Conservation (phyloP, 2,797 vertebrate genomes). For the Tinamus major region DNA sequence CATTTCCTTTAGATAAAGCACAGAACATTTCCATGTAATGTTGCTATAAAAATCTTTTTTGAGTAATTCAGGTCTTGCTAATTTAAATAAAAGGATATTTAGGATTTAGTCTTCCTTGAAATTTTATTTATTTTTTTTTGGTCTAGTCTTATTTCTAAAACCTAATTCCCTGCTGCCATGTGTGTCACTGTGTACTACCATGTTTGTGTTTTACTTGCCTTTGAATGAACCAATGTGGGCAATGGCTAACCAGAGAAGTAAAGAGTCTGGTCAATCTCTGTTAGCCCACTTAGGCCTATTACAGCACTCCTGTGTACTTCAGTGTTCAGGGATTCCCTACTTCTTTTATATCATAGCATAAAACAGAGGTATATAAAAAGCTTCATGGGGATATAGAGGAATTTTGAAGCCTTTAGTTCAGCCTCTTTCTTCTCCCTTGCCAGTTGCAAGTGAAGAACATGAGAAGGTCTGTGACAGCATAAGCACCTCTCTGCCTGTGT, state of each 20-base stretch:
- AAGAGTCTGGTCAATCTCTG: not conserved
- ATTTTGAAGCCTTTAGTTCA: not conserved
- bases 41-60: not conserved
- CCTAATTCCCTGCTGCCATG: not conserved
- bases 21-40: not conserved
- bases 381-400: not conserved
- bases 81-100: not conserved
- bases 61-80: not conserved
- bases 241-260: not conserved
- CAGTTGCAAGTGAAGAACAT: not conserved
- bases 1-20: not conserved
- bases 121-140: not conserved
- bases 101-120: not conserved
- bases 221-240: not conserved
- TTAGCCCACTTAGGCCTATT: not conserved
- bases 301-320: not conserved
- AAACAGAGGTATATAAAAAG: not conserved
- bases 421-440: not conserved
- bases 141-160: not conserved
- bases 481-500: not conserved
- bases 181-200: not conserved
- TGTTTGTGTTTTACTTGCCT: not conserved
- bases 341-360: not conserved
- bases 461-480: fast-evolving
- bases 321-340: not conserved